Evolutionary conservation across 2,797 vertebrate genomes (phyloP), one percentile per base, ranked within the genome.

Genomic region (Vultur gryphus): DNA sequence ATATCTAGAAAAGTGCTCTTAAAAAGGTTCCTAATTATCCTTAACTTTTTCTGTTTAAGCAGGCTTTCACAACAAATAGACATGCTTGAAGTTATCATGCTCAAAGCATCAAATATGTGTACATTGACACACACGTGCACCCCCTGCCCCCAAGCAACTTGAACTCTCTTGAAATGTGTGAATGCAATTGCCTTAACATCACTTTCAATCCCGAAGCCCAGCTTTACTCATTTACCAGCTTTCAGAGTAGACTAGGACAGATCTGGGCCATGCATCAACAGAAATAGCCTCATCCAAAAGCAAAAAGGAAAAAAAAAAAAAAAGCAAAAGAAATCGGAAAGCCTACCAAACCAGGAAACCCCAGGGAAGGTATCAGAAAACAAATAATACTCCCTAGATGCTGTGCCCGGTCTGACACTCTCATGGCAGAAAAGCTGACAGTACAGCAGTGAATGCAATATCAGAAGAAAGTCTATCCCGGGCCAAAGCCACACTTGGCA

Each of bases 361-460:
- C 72, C 48, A 85, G 89, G 93, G 87, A 93, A 95, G 39, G 76
- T 43, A 84, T 84, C 72, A 91, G 79, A 67, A 91, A 90, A 67
- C n/a, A 93, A 94, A 61, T 59, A 76, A n/a, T 13, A 16, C 26
- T 95, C 85, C 61, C 49, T 19, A 33, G 83, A 29, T 49, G 44
- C 79, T 91, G 41, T 2, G 7, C 26, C 39, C 59, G n/a, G 52
- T 70, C 69, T 94, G 59, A 43, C 16, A 12, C 2, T 85, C 76
- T 67, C 41, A 2, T 3, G 57, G 76, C 62, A 93, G 65, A 75
- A 94, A 83, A 88, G 37, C 41, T 93, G 87, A 67, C 44, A 69
- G 79, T 4, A 52, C 44, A 88, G 41, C 41, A 65, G 26, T 26
- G 54, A 90, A 81, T 39, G 21, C 28, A 61, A 10, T 26, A 90